Conservation (phyloP, 2,113 vertebrate species). For the Xiphias gladius region DNA sequence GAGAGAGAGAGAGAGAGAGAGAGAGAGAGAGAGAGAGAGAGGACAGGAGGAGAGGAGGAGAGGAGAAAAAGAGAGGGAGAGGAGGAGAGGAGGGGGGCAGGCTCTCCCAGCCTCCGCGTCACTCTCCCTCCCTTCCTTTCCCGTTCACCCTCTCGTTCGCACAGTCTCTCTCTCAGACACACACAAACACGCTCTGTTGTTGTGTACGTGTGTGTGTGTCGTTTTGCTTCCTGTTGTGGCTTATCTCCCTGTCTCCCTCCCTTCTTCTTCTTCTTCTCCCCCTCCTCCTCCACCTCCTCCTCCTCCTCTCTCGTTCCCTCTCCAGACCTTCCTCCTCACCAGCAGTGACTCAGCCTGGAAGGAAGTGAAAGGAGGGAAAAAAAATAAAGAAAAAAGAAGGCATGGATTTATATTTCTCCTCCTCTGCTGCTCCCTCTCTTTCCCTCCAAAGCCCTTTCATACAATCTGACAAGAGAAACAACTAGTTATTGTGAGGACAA, state of each 20-base stretch:
- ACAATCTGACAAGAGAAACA: constrained; percentile 88
- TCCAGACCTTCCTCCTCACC: constrained; percentile 91
- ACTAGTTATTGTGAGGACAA: constrained; percentile 81
- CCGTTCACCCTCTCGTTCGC: constrained; percentile 74
- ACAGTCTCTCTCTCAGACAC: constrained; percentile 73
- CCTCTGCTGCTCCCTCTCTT: constrained; percentile 50
- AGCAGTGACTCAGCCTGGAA: constrained; percentile 96
- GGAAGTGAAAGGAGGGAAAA: constrained; percentile 87
- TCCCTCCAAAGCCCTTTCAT: constrained; percentile 78
- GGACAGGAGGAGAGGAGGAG: constrained; percentile 55
- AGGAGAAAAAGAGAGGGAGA: constrained; percentile 57
- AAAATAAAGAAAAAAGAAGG: constrained; percentile 80
- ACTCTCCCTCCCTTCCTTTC: constrained; percentile 82
- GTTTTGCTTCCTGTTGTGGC: constrained; percentile 80
- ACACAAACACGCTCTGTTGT: constrained; percentile 48
- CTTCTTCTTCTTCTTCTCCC: constrained; percentile 73
- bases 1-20: constrained; percentile 74
- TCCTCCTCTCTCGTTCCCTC: constrained; percentile 83
- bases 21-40: constrained; percentile 63
- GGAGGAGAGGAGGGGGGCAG: constrained; percentile 68
- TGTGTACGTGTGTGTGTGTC: constrained; percentile 57
- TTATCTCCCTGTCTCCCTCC: constrained; percentile 70
- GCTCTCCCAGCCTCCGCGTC: constrained; percentile 86
- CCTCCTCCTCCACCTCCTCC: constrained; percentile 75
- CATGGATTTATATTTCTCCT: constrained; percentile 78